A percentile compares a stretch with the other conserved stretches of the same genome.
These are phyloP conservation scores for Nysson spinosus DNA, from an alignment of 2,888 invertebrate species.

Conservation along the genomic window DNA sequence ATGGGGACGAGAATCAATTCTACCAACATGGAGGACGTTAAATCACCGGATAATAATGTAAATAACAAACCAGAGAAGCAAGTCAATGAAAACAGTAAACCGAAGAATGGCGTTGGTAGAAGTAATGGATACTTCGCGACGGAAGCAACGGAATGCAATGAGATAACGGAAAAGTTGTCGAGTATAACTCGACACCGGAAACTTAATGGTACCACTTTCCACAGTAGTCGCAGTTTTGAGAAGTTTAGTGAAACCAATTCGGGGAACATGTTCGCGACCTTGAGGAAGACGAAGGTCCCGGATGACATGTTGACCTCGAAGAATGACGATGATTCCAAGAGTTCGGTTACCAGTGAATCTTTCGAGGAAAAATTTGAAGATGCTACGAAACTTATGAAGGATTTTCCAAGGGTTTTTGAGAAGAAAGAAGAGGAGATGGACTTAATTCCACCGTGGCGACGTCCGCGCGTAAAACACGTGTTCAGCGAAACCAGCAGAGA, in stretches of 20 bases:
- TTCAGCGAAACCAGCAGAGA: constrained; percentile 74
- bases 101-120: constrained; percentile 9
- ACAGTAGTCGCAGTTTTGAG: constrained; percentile 65
- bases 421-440: constrained; percentile 60
- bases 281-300: constrained; percentile 28
- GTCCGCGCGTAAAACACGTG: constrained; percentile 65
- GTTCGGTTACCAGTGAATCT: not conserved
- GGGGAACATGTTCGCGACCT: constrained; percentile 34
- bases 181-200: constrained; percentile 67
- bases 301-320: constrained; percentile 6
- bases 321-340: not conserved
- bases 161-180: constrained; percentile 72
- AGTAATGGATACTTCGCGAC: constrained; percentile 21
- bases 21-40: constrained; percentile 7
- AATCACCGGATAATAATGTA: not conserved
- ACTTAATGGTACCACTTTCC: constrained; percentile 73
- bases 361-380: constrained; percentile 9
- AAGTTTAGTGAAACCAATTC: constrained; percentile 22
- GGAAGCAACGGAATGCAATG: constrained; percentile 60
- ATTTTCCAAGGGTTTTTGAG: not conserved
- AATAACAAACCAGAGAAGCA: constrained; percentile 1
- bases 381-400: not conserved
- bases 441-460: constrained; percentile 72
- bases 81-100: not conserved
- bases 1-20: constrained; percentile 21